These are phyloP conservation scores for Heteropelma amictum DNA, from an alignment of 2,888 invertebrate species.

Conservation along the genomic window DNA sequence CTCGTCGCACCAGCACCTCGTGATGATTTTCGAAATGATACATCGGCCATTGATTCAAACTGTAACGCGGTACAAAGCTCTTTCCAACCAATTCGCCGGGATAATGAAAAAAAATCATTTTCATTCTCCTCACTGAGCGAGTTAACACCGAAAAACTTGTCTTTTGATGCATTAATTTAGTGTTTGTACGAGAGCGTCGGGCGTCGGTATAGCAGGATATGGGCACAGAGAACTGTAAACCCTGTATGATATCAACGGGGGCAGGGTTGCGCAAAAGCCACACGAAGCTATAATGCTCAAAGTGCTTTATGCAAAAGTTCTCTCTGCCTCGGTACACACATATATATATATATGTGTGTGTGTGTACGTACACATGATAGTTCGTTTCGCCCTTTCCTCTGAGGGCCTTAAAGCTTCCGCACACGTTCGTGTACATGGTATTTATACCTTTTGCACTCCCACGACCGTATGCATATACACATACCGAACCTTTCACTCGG, in stretches of 20 bases:
- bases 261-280: conserved; percentile 33
- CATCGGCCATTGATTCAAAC: too few relatives aligned
- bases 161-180: not conserved
- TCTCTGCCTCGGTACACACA: not conserved
- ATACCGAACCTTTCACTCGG: conserved; percentile 22
- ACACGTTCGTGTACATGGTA: conserved; percentile 3
- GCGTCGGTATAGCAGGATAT: not conserved
- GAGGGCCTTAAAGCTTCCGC: not conserved
- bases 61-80: too few relatives aligned
- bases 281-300: conserved; percentile 42
- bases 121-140: not conserved
- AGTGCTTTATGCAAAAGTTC: conserved; percentile 50
- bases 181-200: not conserved
- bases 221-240: not conserved
- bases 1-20: too few relatives aligned
- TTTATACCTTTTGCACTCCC: conserved; percentile 25
- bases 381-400: not conserved
- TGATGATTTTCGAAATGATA: too few relatives aligned
- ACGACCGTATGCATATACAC: conserved; percentile 7
- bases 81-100: too few relatives aligned
- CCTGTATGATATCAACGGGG: not conserved
- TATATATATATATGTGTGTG: not conserved
- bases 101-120: not conserved
- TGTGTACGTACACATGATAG: not conserved
- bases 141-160: not conserved